A percentile compares a stretch with the other conserved stretches of the same genome.
Evolutionary conservation across 2,113 vertebrate genomes (phyloP).

Genomic region (Chlamydotis undulata): DNA sequence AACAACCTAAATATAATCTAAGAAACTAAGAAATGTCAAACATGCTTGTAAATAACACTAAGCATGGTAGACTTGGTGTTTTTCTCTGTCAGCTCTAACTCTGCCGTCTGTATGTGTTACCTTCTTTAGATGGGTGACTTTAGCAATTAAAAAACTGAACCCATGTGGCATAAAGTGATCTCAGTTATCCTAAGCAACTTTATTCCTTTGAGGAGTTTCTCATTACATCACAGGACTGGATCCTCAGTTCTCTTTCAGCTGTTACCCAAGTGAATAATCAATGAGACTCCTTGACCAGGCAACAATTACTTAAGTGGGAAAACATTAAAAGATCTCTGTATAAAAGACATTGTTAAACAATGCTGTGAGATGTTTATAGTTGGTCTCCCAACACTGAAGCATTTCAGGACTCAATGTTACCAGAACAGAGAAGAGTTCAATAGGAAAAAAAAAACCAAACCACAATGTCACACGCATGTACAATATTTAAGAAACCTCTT

Average conservation of each 20-base stretch:
- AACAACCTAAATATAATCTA: constrained; percentile 50
- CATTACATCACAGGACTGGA: background rate
- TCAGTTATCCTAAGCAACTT: background rate
- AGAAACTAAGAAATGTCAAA: constrained; percentile 43
- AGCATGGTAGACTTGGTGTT: background rate
- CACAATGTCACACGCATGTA: rapidly evolving
- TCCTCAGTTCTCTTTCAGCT: background rate
- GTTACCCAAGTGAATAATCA: background rate
- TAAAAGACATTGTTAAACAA: background rate
- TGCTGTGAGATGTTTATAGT: background rate
- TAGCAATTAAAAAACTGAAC: background rate
- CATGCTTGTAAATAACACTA: constrained; percentile 11
- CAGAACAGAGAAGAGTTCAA: background rate
- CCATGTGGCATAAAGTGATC: background rate
- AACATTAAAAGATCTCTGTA: background rate
- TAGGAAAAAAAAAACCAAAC: background rate
- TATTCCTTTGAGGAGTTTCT: background rate
- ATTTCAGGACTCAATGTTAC: background rate
- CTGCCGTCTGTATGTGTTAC: background rate
- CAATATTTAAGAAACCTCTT: background rate
- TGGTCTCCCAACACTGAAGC: background rate
- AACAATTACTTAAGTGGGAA: background rate
- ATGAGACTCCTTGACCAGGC: background rate
- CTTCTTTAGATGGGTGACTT: background rate
- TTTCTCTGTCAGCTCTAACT: background rate